These are phyloP conservation scores for Heliothis subflexa DNA, from an alignment of 1,140 invertebrate genomes.

Conservation along the genomic window DNA sequence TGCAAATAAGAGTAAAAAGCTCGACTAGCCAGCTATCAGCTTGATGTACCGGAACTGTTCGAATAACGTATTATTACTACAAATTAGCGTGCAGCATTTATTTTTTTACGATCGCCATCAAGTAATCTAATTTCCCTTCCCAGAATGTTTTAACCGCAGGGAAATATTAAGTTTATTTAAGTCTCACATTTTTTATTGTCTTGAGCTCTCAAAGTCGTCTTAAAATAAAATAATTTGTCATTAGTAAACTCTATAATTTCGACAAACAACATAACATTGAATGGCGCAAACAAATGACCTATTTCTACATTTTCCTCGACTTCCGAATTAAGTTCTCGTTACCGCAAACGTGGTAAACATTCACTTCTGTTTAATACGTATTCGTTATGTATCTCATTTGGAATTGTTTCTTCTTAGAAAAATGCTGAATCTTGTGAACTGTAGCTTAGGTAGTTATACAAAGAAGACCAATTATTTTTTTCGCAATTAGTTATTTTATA, in stretches of 20 bases:
- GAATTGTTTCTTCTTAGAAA: constrained; percentile 16
- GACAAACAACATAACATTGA: no score
- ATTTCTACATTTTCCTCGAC: constrained; percentile 8
- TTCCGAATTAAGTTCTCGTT: background rate
- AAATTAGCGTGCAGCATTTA: constrained; percentile 26
- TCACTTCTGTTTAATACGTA: background rate
- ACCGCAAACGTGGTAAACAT: background rate
- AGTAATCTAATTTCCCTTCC: constrained; percentile 30
- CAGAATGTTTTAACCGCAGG: background rate
- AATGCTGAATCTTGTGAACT: background rate
- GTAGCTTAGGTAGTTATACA: no score
- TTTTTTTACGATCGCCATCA: constrained; percentile 29
- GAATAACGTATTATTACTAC: constrained; percentile 33
- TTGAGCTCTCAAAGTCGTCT: no score
- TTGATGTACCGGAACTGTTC: background rate
- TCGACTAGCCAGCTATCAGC: background rate
- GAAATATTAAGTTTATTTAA: constrained; percentile 3
- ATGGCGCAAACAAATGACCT: background rate
- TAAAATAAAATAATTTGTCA: no score
- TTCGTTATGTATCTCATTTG: background rate
- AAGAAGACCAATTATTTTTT: no score
- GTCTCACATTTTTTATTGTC: no score
- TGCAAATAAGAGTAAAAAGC: background rate
- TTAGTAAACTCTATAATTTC: no score
- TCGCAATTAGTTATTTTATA: no score